Percentiles rank a stretch among this genome's conserved stretches.
Evolutionary conservation across 1,140 invertebrate species (phyloP).

Genomic region (Euglossa dilemma): DNA sequence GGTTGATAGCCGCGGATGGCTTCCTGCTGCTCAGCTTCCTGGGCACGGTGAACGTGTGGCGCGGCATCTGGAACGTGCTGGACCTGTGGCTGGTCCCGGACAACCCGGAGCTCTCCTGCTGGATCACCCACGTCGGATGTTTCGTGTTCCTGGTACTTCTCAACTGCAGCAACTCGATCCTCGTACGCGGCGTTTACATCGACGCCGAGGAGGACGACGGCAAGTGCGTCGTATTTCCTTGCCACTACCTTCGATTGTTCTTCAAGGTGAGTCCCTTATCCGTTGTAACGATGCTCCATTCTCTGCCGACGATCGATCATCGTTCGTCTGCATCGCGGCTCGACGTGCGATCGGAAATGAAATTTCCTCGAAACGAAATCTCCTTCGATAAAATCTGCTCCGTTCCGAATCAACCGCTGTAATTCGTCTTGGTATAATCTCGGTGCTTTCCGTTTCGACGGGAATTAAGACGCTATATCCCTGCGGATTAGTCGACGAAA

Average conservation of each 20-base stretch:
- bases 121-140: conserved; percentile 89
- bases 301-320: too few species aligned
- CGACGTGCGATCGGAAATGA: too few species aligned
- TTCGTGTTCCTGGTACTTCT: conserved; percentile 89
- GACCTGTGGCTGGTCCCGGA: conserved; percentile 92
- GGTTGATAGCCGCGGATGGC: conserved; percentile 88
- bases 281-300: neutral
- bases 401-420: too few species aligned
- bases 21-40: conserved; percentile 90
- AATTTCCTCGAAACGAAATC: too few species aligned
- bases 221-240: conserved; percentile 90
- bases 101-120: conserved; percentile 88
- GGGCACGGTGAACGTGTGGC: conserved; percentile 93
- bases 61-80: conserved; percentile 91
- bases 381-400: too few species aligned
- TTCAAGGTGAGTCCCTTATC: conserved; percentile 83
- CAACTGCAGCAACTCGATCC: conserved; percentile 92
- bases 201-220: conserved; percentile 91
- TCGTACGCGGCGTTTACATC: conserved; percentile 92
- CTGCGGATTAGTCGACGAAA: too few species aligned
- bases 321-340: too few species aligned
- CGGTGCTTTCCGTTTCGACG: too few species aligned
- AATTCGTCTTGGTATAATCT: too few species aligned
- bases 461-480: too few species aligned
- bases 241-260: conserved; percentile 90